Conservation (phyloP, 2,888 invertebrate genomes). For the Drosophila rellima region DNA sequence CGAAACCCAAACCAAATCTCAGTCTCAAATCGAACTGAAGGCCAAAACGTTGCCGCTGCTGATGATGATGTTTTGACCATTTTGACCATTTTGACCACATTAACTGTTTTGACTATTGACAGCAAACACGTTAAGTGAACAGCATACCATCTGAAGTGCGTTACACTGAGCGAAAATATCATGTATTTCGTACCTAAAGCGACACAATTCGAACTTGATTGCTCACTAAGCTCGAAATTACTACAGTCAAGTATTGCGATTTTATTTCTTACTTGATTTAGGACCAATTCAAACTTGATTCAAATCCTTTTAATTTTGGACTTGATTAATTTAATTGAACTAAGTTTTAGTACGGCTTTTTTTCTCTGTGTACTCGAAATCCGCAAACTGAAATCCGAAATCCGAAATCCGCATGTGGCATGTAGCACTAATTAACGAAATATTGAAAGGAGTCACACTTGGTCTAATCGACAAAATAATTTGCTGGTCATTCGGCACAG, state of each 20-base stretch:
- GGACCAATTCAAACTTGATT: too few species aligned
- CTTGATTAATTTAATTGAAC: too few species aligned
- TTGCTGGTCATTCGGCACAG: conserved; percentile 42
- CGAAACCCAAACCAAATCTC: not conserved
- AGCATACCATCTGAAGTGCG: conserved; percentile 19
- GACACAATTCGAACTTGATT: too few species aligned
- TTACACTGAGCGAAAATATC: too few species aligned
- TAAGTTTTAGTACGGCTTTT: too few species aligned
- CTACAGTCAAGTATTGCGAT: too few species aligned
- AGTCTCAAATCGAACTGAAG: conserved; percentile 12
- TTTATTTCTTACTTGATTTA: too few species aligned
- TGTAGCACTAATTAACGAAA: conserved; percentile 38
- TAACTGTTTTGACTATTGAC: not conserved
- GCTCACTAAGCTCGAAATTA: too few species aligned
- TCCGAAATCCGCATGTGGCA: conserved; percentile 4
- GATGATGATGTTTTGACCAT: conserved; percentile 8
- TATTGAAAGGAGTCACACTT: conserved; percentile 18
- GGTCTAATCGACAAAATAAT: conserved; percentile 31
- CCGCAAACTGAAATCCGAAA: too few species aligned
- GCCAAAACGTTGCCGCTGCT: not conserved
- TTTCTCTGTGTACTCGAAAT: too few species aligned
- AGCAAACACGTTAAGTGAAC: conserved; percentile 4
- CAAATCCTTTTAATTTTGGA: too few species aligned
- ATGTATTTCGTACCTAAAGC: too few species aligned
- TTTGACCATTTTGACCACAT: conserved; percentile 3